Evolutionary conservation across 2,113 vertebrate species (phyloP).

Genomic region (Cheilinus undulatus): DNA sequence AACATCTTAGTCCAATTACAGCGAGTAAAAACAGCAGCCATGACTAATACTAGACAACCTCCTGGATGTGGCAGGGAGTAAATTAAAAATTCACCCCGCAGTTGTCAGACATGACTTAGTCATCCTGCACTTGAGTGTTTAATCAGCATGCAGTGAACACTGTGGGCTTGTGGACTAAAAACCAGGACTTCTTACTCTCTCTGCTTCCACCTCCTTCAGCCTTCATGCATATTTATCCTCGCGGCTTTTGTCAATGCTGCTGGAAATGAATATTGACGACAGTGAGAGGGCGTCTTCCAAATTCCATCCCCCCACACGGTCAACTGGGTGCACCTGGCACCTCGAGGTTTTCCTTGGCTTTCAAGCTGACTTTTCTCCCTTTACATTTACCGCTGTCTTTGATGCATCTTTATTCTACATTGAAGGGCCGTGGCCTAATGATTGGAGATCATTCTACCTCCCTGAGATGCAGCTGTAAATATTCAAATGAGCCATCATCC

Average conservation of each 20-base stretch:
- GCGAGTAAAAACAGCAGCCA: slow-evolving; percentile 67
- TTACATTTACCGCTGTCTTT: slow-evolving; percentile 47
- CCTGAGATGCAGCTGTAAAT: slow-evolving; percentile 72
- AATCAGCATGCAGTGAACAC: slow-evolving; percentile 73
- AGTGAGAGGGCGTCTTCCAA: slow-evolving; percentile 33
- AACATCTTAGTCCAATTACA: slow-evolving; percentile 63
- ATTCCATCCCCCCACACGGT: slow-evolving; percentile 32
- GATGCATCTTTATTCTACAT: slow-evolving; percentile 64
- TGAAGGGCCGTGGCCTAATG: slow-evolving; percentile 71
- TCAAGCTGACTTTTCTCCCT: slow-evolving; percentile 1
- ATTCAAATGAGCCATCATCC: slow-evolving; percentile 81
- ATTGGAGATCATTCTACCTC: slow-evolving; percentile 69
- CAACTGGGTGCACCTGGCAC: slow-evolving; percentile 39
- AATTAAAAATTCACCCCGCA: slow-evolving; percentile 74
- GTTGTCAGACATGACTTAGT: slow-evolving; percentile 75
- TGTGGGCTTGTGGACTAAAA: slow-evolving; percentile 66
- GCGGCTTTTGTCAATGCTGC: slow-evolving; percentile 50
- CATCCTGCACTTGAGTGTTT: slow-evolving; percentile 68
- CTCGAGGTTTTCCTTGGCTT: slow-evolving; percentile 15
- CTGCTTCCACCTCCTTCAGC: slow-evolving; percentile 35
- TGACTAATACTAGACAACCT: slow-evolving; percentile 71
- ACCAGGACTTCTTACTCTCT: slow-evolving; percentile 54
- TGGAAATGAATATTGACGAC: slow-evolving; percentile 71
- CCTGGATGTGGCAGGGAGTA: slow-evolving; percentile 63
- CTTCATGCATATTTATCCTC: slow-evolving; percentile 68